Base-by-base conservation (phyloP, 2,797 vertebrate species). In the Sebastes nivosus region DNA sequence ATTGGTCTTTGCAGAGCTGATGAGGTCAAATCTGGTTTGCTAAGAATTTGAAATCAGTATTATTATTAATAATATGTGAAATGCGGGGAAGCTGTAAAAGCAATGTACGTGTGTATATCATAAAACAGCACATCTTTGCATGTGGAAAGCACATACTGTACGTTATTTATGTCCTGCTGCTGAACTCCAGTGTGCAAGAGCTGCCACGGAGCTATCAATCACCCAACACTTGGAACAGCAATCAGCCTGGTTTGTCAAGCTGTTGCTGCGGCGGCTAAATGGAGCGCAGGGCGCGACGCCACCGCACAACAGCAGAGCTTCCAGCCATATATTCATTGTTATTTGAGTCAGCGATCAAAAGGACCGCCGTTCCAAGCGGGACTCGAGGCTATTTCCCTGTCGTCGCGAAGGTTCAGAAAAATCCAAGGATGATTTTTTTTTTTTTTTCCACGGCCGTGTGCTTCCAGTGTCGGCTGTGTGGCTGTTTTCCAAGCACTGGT, bases 341-440 rank as follows among this genome's bases (percentile, higher is more conserved):
- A 83, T 87, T 87, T 80, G 77, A 92, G 86, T 84, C 80, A 61
- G 68, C 55, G 67, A 92, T 91, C 88, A 92, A 89, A 42, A 91
- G 67, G 67, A 65, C 74, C 64, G 50, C 79, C 75, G 55, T 36
- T 82, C 52, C 80, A 77, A 78, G 69, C 25, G 76, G 82, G 82
- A 88, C 66, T 70, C 2, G 27, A 65, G 74, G 77, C 81, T 79
- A 74, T 89, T 84, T 90, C 82, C 76, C 73, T 38, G 84, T 88
- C 61, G 32, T 74, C 63, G 34, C 59, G 70, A 59, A 86, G 78
- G 58, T 78, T 86, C 75, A 76, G 50, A 80, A 85, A 83, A 89
- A 86, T 81, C 78, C 72, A 73, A 72, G 77, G 86, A 79, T 71
- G 68, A 74, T 79, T 87, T 72, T 77, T 72, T 72, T 36, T 12